phyloP scores from a whole-genome alignment of 2,888 invertebrate species.

The Chromoteleia sp. region DNA sequence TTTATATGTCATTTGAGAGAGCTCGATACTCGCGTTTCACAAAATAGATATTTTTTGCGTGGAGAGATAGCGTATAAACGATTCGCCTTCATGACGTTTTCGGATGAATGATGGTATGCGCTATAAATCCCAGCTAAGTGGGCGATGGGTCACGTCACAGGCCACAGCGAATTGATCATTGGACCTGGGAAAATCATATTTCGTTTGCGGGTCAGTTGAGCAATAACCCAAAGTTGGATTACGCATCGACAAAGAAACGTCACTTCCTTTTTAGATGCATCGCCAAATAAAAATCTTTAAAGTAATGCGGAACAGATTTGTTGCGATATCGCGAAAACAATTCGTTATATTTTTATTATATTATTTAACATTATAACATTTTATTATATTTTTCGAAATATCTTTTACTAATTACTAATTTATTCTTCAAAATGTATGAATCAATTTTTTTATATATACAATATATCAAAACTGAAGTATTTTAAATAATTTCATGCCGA shows the following conservation, averaged over 20 bases:
- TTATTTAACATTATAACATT: no score
- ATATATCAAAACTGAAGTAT: no score
- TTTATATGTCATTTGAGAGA: conserved; percentile 56
- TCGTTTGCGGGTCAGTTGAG: conserved; percentile 63
- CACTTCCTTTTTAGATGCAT: conserved; percentile 21
- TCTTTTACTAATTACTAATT: no score
- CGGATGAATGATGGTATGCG: conserved; percentile 61
- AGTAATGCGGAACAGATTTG: conserved; percentile 5
- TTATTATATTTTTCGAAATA: no score
- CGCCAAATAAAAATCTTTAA: conserved; percentile 26
- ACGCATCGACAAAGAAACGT: conserved; percentile 54
- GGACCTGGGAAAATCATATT: conserved; percentile 66
- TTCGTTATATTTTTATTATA: no score
- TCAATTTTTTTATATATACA: no score
- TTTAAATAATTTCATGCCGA: no score
- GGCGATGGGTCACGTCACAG: conserved; percentile 61
- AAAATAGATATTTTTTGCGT: conserved; percentile 63
- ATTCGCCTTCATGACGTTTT: conserved; percentile 67
- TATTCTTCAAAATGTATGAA: no score
- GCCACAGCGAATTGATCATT: conserved; percentile 65
- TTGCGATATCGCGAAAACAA: not conserved
- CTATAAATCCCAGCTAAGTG: conserved; percentile 70
- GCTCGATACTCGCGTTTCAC: conserved; percentile 44
- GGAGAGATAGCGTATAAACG: conserved; percentile 63
- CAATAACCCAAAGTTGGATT: conserved; percentile 53